Conservation (phyloP, 2,113 vertebrate species). For the Stictonetta naevosa region DNA sequence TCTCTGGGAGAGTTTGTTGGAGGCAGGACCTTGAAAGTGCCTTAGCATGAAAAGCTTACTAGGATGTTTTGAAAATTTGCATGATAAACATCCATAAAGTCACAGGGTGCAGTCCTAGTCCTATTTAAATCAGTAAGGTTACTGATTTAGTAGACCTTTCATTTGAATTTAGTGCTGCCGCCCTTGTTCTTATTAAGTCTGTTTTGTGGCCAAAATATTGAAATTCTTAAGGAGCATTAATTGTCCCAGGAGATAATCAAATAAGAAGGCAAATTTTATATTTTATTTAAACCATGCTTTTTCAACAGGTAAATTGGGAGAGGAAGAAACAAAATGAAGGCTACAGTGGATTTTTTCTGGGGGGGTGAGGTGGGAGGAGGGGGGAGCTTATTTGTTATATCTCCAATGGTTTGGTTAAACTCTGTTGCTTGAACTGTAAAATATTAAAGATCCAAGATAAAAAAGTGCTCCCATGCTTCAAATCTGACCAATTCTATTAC, state of each 20-base stretch:
- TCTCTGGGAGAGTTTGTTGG: background rate
- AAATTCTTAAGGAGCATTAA: background rate
- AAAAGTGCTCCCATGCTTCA: conserved; percentile 72
- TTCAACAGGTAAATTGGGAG: background rate
- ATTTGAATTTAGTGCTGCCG: conserved; percentile 11
- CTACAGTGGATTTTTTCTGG: background rate
- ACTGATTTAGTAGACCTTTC: conserved; percentile 61
- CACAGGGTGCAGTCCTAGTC: conserved; percentile 27
- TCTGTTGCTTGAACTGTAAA: conserved; percentile 77
- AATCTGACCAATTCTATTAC: conserved; percentile 81
- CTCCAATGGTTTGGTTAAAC: conserved; percentile 76
- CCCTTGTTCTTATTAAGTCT: conserved; percentile 44
- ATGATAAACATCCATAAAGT: conserved; percentile 29
- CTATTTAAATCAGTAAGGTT: conserved; percentile 60
- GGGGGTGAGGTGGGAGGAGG: no score
- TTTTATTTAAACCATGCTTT: background rate
- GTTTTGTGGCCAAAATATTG: conserved; percentile 36
- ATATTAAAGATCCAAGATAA: conserved; percentile 83
- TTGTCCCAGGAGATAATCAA: conserved; percentile 37
- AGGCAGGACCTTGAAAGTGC: conserved; percentile 22
- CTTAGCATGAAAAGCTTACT: conserved; percentile 52
- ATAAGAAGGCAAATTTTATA: background rate
- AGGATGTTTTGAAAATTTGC: conserved; percentile 54
- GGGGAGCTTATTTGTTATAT: conserved; percentile 59
- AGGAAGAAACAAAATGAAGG: conserved; percentile 45